Conservation (phyloP, 2,113 vertebrate genomes). For the Notiomystis cincta region DNA sequence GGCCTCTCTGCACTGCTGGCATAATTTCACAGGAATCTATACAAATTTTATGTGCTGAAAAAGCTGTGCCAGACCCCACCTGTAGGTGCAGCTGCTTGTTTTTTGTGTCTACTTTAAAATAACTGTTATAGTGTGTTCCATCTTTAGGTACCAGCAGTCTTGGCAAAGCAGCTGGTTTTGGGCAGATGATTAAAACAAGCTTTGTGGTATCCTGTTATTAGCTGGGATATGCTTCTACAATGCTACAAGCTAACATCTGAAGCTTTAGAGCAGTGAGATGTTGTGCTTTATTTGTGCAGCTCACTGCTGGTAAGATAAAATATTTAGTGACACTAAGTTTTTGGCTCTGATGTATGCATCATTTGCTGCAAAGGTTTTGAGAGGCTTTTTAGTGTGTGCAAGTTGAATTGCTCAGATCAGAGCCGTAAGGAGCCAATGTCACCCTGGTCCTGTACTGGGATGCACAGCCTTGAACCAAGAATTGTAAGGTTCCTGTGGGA, state of each 20-base stretch:
- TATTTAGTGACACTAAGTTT: constrained; percentile 7
- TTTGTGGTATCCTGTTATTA: background rate
- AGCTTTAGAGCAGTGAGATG: background rate
- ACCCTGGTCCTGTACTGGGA: background rate
- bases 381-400: background rate
- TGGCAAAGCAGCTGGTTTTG: background rate
- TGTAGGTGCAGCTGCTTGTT: background rate
- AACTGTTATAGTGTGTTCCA: background rate
- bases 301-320: background rate
- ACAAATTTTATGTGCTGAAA: background rate
- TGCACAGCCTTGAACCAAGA: background rate
- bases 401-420: background rate
- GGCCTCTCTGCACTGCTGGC: background rate
- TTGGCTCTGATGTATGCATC: background rate
- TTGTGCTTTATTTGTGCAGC: background rate
- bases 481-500: background rate
- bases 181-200: background rate
- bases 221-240: background rate
- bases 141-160: background rate
- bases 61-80: background rate
- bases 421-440: background rate
- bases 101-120: background rate
- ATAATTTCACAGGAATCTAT: background rate
- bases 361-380: background rate
- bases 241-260: background rate